Conservation (phyloP, 2,888 invertebrate species). For the Desoria tigrina region DNA sequence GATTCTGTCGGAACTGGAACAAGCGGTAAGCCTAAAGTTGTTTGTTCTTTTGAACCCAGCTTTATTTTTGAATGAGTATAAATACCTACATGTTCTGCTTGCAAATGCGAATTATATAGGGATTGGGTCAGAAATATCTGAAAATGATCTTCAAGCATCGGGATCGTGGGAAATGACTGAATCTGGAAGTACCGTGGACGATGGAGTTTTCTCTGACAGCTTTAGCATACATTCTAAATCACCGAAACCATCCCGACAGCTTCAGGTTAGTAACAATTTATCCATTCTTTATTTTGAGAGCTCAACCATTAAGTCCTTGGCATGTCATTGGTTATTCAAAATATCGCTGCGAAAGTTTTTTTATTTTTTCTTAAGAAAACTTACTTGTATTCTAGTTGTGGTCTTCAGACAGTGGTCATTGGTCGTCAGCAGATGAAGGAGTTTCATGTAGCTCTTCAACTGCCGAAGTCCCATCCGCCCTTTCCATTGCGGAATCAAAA, state of each 20-base stretch:
- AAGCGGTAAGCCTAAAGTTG: no score
- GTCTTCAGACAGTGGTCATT: conserved; percentile 49
- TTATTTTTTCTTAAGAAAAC: no score
- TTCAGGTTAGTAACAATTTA: conserved; percentile 44
- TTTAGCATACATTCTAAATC: conserved; percentile 36
- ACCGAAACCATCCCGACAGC: conserved; percentile 37
- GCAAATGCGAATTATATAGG: no score
- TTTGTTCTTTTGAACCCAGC: no score
- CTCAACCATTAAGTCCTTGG: no score
- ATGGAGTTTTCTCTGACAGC: conserved; percentile 46
- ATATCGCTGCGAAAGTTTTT: no score
- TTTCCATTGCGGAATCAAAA: conserved; percentile 23
- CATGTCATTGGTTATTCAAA: no score
- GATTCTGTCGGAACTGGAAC: conserved; percentile 55
- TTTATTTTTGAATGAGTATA: no score
- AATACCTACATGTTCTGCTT: no score
- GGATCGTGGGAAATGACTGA: conserved; percentile 44
- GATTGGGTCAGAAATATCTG: conserved; percentile 55
- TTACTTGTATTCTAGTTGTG: conserved; percentile 34
- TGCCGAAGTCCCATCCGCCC: conserved; percentile 31
- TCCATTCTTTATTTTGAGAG: no score
- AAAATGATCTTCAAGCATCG: conserved; percentile 50
- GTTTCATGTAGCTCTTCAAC: conserved; percentile 35
- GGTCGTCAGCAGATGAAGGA: conserved; percentile 47
- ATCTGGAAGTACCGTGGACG: conserved; percentile 34